These are phyloP conservation scores for Hoplostethus atlanticus DNA, from an alignment of 2,797 vertebrate genomes.

Conservation along the genomic window DNA sequence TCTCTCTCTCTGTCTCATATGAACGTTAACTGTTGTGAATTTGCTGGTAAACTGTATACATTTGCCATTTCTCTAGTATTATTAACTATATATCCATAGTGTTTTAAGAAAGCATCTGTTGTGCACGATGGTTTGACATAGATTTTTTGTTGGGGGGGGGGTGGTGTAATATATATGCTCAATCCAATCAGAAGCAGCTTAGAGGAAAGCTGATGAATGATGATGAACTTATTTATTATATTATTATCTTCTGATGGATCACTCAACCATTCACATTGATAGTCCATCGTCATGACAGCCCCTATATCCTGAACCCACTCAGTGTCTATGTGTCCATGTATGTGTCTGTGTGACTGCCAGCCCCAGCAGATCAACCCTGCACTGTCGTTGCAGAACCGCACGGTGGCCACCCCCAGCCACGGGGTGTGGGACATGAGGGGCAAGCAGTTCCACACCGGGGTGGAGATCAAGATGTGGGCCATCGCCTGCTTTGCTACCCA, in stretches of 20 bases:
- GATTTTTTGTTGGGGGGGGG: too few relatives aligned
- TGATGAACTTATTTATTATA: neutral
- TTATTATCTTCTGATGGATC: neutral
- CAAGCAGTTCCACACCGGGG: conserved; percentile 97
- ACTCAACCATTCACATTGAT: neutral
- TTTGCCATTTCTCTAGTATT: neutral
- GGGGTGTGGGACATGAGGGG: conserved; percentile 99
- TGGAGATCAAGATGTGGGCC: conserved; percentile 99
- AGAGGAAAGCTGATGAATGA: neutral
- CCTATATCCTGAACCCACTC: conserved; percentile 17
- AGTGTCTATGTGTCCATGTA: conserved; percentile 46
- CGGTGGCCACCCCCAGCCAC: conserved; percentile 96
- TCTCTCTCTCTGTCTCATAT: neutral
- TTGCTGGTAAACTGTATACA: neutral
- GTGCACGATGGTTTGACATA: conserved; percentile 17
- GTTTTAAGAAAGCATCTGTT: conserved; percentile 1
- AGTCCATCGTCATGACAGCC: conserved; percentile 6
- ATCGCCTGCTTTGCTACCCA: conserved; percentile 98
- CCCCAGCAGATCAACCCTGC: conserved; percentile 76
- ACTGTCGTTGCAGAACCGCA: conserved; percentile 90
- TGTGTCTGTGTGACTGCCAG: conserved; percentile 51
- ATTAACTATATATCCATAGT: conserved; percentile 1
- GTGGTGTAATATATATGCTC: neutral
- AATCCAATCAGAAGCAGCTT: neutral
- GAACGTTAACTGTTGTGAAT: neutral